Conservation (phyloP, 2,888 invertebrate species). For the Rhagonycha fulva region DNA sequence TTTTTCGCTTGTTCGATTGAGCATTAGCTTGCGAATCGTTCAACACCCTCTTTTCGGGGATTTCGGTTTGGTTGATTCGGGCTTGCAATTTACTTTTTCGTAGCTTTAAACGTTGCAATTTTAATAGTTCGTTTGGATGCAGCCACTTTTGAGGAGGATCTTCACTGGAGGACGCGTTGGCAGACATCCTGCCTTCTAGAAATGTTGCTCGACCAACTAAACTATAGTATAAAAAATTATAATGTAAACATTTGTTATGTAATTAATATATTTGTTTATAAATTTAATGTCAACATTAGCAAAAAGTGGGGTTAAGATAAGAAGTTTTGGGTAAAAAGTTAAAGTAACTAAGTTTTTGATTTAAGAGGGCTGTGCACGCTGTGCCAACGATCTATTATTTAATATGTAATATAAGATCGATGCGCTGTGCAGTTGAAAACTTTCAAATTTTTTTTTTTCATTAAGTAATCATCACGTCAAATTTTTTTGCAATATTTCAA, state of each 20-base stretch:
- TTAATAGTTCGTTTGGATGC: conserved; percentile 69
- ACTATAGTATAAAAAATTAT: background rate
- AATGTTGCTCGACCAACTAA: background rate
- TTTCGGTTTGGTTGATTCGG: conserved; percentile 55
- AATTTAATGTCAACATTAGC: background rate
- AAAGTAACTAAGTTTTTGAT: background rate
- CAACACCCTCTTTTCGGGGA: background rate
- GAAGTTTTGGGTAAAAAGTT: background rate
- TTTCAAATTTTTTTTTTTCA: too few relatives aligned
- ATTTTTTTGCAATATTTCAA: too few relatives aligned
- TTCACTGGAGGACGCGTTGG: background rate
- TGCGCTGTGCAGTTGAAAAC: too few relatives aligned
- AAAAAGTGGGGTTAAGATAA: background rate
- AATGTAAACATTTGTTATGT: background rate
- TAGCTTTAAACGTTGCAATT: conserved; percentile 74
- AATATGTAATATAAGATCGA: too few relatives aligned
- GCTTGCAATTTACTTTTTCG: conserved; percentile 80
- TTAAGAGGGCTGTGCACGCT: too few relatives aligned
- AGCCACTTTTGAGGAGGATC: conserved; percentile 59
- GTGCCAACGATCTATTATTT: too few relatives aligned
- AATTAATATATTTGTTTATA: background rate
- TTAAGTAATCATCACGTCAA: too few relatives aligned
- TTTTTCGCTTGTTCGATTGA: conserved; percentile 67
- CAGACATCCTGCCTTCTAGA: background rate
- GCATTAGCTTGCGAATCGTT: background rate